A percentile compares a stretch with the other conserved stretches of the same genome.
phyloP scores from a whole-genome alignment of 2,888 invertebrate species.

The Cetonia aurata region DNA sequence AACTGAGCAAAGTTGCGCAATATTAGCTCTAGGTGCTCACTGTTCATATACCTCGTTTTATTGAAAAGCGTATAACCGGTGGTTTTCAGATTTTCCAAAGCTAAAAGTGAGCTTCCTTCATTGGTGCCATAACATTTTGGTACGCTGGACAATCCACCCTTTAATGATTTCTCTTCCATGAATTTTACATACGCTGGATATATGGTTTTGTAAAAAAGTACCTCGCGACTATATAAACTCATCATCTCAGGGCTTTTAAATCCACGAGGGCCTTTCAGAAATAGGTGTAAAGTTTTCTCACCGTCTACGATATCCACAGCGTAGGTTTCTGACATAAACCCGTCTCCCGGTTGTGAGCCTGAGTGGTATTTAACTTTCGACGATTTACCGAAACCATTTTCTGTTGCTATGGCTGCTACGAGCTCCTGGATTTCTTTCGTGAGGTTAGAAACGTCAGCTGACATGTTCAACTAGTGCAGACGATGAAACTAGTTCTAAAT shows the following conservation, averaged over 20 bases:
- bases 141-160: constrained; percentile 21
- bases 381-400: no score
- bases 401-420: no score
- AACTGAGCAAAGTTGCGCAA: constrained; percentile 58
- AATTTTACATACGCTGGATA: constrained; percentile 36
- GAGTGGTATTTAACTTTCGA: not conserved
- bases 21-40: constrained; percentile 55
- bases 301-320: constrained; percentile 29
- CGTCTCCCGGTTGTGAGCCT: constrained; percentile 37
- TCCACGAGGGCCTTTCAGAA: constrained; percentile 26
- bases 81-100: constrained; percentile 56
- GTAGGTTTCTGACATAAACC: constrained; percentile 24
- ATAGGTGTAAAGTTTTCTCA: constrained; percentile 20
- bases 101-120: constrained; percentile 49
- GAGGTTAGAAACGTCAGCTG: no score
- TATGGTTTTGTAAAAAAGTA: constrained; percentile 31
- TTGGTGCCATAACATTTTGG: constrained; percentile 45
- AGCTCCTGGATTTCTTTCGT: no score
- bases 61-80: constrained; percentile 55
- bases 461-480: no score
- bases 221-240: constrained; percentile 24
- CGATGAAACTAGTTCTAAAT: no score
- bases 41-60: constrained; percentile 55
- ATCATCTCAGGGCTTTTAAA: not conserved
- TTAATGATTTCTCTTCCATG: constrained; percentile 11